These are phyloP conservation scores for Limenitis camilla DNA, from an alignment of 2,888 invertebrate genomes.

Conservation along the genomic window DNA sequence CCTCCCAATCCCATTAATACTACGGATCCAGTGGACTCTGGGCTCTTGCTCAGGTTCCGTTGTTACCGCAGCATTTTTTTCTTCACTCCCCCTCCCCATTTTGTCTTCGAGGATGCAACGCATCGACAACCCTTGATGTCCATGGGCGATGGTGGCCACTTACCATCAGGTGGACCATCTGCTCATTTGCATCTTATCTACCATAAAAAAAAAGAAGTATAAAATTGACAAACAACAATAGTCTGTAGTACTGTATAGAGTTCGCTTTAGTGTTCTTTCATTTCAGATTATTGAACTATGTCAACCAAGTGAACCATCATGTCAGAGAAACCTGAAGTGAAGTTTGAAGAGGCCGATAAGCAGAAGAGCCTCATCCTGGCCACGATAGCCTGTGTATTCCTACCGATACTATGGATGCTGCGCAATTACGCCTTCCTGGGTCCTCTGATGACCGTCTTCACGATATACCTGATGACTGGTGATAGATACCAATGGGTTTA, in stretches of 20 bases:
- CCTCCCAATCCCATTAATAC: too few species aligned
- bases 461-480: slow-evolving; percentile 56
- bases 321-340: slow-evolving; percentile 56
- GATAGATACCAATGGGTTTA: slow-evolving; percentile 67
- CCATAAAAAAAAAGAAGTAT: too few species aligned
- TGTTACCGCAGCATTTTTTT: too few species aligned
- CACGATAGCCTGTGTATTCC: slow-evolving; percentile 37
- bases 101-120: too few species aligned
- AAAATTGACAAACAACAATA: background rate
- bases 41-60: too few species aligned
- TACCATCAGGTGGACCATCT: too few species aligned
- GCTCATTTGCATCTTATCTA: too few species aligned
- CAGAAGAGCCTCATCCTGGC: slow-evolving; percentile 43
- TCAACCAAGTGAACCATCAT: slow-evolving; percentile 41
- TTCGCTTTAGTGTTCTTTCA: too few species aligned
- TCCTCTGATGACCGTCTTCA: slow-evolving; percentile 38
- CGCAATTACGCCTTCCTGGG: slow-evolving; percentile 37
- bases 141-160: too few species aligned
- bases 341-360: slow-evolving; percentile 62
- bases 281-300: slow-evolving; percentile 33
- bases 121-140: too few species aligned
- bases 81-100: too few species aligned
- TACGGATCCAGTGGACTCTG: too few species aligned
- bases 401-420: slow-evolving; percentile 41
- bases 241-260: background rate